These are phyloP conservation scores for Halcyon smyrnensis DNA, from an alignment of 2,797 vertebrate genomes.

Conservation along the genomic window DNA sequence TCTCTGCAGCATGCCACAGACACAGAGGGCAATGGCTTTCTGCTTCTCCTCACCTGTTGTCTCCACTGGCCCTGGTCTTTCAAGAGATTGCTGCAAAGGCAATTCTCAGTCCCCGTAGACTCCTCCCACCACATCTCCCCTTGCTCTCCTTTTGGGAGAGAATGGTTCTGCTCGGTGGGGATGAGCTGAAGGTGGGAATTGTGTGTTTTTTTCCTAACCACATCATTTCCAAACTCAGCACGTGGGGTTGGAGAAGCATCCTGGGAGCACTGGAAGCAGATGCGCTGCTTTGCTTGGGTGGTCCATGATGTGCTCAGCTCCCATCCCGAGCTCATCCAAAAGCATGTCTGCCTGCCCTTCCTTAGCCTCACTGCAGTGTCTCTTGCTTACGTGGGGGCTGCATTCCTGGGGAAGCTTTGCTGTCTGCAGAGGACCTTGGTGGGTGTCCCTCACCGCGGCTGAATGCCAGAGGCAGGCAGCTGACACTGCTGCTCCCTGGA, in stretches of 20 bases:
- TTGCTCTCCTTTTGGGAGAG: not conserved
- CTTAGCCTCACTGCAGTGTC: not conserved
- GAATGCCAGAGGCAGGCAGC: not conserved
- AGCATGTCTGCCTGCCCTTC: not conserved
- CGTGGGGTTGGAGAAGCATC: not conserved
- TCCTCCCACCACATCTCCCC: not conserved
- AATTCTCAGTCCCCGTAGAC: not conserved
- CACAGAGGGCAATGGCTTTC: not conserved
- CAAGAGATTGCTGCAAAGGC: not conserved
- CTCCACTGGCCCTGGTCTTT: not conserved
- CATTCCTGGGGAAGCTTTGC: not conserved
- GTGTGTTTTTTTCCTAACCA: not conserved
- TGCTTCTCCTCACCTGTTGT: not conserved
- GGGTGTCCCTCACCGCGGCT: not conserved
- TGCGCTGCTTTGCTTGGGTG: not conserved
- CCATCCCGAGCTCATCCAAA: not conserved
- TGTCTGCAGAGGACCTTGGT: not conserved
- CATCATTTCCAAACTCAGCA: not conserved
- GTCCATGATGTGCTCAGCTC: not conserved
- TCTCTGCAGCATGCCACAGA: not conserved
- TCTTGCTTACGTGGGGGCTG: not conserved
- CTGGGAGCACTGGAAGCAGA: not conserved
- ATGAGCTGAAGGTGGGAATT: not conserved
- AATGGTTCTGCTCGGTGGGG: not conserved
- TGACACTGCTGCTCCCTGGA: not conserved